Base-by-base conservation (phyloP, 2,888 invertebrate species). In the Ptilodon capucinus region DNA sequence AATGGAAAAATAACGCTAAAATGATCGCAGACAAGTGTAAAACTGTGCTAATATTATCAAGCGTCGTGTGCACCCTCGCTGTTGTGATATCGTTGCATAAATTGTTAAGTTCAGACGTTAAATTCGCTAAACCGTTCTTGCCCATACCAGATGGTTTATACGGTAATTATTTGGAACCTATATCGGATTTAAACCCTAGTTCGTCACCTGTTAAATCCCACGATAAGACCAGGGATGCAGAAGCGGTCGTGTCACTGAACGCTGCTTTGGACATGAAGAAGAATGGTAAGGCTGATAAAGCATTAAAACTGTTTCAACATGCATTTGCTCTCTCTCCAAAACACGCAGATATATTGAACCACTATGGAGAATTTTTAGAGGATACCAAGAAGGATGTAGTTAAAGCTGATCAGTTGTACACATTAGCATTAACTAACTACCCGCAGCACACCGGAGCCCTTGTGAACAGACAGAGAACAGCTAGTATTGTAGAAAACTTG, bases 361-460 rank as follows among this genome's bases (percentile, higher is more conserved):
- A 96, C 71, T 99, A 97, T 77, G 99, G 99, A 9, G 97, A 98
- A 81, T 98, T 97, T 78, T 82, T 98, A 48, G 98, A 99, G 83
- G 94, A 95, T 57, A 95, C 95, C 14, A 93, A 96, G 58, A 93
- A 96, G 25, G 97, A 99, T 82, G 91, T 98, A 13, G 93, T 98
- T 3, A 93, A 93, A 74, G 99, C 99, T 0, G 98, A 99, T 86
- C 96, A 97, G 74, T 92, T 97, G 69, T 99, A 98, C 77, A 94
- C 94, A 56, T 94, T 95, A 80, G 97, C 99, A 1, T 86, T 99
- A 48, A 93, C 94, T 9, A 93, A 95, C 64, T 95, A 95, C 75
- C 99, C 99, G 0, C 93, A 94, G 43, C 97, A 98, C 78, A 92
- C 93, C 19, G 94, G 94, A 46, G 97, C 97, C 8, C 77, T 97